Evolutionary conservation across 2,113 vertebrate species (phyloP).

Genomic region (Urocitellus parryii): DNA sequence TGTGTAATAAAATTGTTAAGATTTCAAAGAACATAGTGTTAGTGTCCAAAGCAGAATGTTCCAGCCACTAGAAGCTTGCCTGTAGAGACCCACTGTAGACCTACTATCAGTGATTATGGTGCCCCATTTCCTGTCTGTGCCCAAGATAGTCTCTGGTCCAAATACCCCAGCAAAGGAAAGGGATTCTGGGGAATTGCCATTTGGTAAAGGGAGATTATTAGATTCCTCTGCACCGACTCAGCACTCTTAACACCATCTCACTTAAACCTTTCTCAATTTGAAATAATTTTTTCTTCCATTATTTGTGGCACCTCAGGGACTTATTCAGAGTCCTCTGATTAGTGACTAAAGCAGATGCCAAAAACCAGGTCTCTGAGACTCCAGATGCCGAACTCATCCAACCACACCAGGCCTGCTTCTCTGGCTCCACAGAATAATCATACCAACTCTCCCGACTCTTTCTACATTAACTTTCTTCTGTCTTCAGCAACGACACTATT

Average conservation of each 20-base stretch:
- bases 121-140: not conserved
- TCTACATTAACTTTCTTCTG: not conserved
- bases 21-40: not conserved
- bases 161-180: not conserved
- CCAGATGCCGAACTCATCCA: not conserved
- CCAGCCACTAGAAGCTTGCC: not conserved
- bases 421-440: not conserved
- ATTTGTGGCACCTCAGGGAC: not conserved
- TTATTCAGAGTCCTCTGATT: not conserved
- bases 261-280: not conserved
- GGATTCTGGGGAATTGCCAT: not conserved
- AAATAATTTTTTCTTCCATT: not conserved
- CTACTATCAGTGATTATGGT: not conserved
- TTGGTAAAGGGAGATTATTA: not conserved
- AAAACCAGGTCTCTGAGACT: not conserved
- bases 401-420: fast-evolving
- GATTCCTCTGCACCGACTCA: not conserved
- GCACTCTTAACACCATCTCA: not conserved
- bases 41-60: not conserved
- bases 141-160: not conserved
- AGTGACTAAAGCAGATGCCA: not conserved
- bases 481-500: not conserved
- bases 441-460: not conserved
- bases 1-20: not conserved
- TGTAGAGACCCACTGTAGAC: not conserved